These are phyloP conservation scores for Hipparchia sbordonii DNA, from an alignment of 2,888 invertebrate genomes.

Conservation along the genomic window DNA sequence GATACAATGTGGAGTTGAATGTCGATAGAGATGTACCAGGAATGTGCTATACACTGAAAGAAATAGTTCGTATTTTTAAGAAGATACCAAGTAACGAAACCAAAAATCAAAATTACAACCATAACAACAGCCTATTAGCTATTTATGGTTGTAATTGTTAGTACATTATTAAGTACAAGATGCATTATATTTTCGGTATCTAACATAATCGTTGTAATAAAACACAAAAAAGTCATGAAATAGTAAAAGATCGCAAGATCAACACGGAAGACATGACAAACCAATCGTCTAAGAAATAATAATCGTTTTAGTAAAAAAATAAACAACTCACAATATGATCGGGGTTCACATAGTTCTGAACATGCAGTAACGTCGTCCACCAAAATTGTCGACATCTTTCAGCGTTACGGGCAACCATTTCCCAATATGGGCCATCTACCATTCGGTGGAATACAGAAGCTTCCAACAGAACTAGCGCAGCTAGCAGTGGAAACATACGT, in stretches of 20 bases:
- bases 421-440: constrained; percentile 62
- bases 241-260: too few relatives aligned
- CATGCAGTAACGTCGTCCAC: constrained; percentile 52
- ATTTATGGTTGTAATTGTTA: too few relatives aligned
- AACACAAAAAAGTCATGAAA: too few relatives aligned
- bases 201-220: too few relatives aligned
- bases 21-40: constrained; percentile 57
- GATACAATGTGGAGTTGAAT: constrained; percentile 49
- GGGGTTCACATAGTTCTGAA: constrained; percentile 48
- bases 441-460: constrained; percentile 57
- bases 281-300: too few relatives aligned
- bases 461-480: constrained; percentile 56
- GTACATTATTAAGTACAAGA: too few relatives aligned
- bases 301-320: not conserved
- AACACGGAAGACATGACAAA: too few relatives aligned
- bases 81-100: too few relatives aligned
- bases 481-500: constrained; percentile 63
- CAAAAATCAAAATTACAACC: too few relatives aligned
- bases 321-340: constrained; percentile 40
- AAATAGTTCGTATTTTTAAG: not conserved
- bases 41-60: constrained; percentile 55
- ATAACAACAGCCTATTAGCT: too few relatives aligned
- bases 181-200: too few relatives aligned
- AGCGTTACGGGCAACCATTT: constrained; percentile 41
- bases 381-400: constrained; percentile 48